Conservation (phyloP, 2,797 vertebrate species). For the Acanthornis magna region DNA sequence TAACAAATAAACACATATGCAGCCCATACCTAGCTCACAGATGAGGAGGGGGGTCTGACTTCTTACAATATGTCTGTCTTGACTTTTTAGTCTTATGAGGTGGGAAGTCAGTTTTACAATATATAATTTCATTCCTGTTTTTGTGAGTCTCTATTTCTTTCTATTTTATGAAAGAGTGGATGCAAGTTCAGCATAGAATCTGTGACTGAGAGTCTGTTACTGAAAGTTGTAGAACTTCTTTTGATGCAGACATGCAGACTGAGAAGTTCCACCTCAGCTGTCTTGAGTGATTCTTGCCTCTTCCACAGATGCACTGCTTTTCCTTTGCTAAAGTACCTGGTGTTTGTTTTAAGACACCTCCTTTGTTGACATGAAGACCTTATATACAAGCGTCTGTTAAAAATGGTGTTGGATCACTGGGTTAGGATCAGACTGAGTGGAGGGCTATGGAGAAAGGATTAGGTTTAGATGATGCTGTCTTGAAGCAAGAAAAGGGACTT, state of each 20-base stretch:
- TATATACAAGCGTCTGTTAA: background rate
- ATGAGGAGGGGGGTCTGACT: background rate
- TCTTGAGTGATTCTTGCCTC: background rate
- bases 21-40: background rate
- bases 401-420: background rate
- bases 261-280: background rate
- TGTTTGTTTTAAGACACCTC: background rate
- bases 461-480: background rate
- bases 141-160: background rate
- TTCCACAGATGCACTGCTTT: background rate
- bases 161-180: background rate
- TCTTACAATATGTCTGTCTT: background rate
- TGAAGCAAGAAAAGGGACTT: background rate
- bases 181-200: background rate
- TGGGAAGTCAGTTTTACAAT: background rate
- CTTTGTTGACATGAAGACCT: background rate
- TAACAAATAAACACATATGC: background rate
- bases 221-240: background rate
- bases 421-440: background rate
- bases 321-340: background rate
- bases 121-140: background rate
- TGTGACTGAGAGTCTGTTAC: background rate
- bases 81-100: background rate
- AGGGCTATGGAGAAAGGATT: background rate
- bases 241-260: background rate